These are phyloP conservation scores for Aphelenchoides bicaudatus DNA, from an alignment of 2,888 invertebrate species.

Conservation along the genomic window DNA sequence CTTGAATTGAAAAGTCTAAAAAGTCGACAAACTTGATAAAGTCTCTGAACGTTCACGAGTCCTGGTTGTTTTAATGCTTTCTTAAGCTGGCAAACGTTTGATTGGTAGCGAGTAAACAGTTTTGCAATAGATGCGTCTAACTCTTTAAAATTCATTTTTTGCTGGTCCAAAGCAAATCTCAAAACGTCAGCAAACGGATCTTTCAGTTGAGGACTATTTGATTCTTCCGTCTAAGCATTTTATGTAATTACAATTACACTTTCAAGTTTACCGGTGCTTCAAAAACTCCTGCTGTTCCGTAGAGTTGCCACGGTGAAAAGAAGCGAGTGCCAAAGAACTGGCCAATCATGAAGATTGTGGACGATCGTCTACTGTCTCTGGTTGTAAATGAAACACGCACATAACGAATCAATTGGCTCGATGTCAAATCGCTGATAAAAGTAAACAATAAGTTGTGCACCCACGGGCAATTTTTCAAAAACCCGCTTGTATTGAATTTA, in stretches of 20 bases:
- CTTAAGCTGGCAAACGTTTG: slow-evolving; percentile 4
- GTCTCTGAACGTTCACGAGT: not conserved
- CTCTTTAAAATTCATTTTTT: slow-evolving; percentile 5
- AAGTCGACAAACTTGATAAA: too few relatives aligned
- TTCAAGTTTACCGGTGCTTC: too few relatives aligned
- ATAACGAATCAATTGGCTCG: slow-evolving; percentile 81
- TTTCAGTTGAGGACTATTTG: too few relatives aligned
- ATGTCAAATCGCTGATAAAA: slow-evolving; percentile 83
- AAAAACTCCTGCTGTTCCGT: slow-evolving; percentile 42
- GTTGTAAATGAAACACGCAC: slow-evolving; percentile 81
- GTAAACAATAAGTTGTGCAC: too few relatives aligned
- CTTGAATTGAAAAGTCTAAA: too few relatives aligned
- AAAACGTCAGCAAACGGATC: slow-evolving; percentile 10
- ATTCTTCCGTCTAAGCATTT: too few relatives aligned
- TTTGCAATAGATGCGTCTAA: not conserved
- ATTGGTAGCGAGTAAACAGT: slow-evolving; percentile 1
- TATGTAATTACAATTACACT: too few relatives aligned
- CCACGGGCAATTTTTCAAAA: too few relatives aligned
- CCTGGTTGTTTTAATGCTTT: not conserved
- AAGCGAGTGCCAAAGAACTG: slow-evolving; percentile 86
- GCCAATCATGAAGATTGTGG: slow-evolving; percentile 85
- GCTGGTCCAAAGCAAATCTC: slow-evolving; percentile 7
- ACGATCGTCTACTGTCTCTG: slow-evolving; percentile 83
- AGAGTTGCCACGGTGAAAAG: slow-evolving; percentile 69
- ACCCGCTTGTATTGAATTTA: too few relatives aligned